Evolutionary conservation across 2,113 vertebrate species (phyloP).

Genomic region (Meles meles): DNA sequence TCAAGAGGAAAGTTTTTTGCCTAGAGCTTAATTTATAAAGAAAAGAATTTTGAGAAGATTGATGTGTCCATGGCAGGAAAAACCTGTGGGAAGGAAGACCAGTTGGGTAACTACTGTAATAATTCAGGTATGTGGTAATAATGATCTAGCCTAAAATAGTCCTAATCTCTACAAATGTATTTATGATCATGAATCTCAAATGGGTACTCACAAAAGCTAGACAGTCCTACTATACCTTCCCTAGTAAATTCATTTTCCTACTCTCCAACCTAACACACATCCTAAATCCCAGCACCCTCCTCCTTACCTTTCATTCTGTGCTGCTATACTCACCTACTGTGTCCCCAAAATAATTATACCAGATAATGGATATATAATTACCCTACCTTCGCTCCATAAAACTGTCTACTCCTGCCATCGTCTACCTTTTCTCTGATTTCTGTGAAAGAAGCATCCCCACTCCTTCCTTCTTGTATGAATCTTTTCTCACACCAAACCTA

Average conservation of each 20-base stretch:
- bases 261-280: neutral
- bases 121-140: neutral
- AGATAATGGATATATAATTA: neutral
- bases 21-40: neutral
- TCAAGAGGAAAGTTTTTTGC: neutral
- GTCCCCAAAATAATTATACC: neutral
- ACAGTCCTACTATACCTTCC: neutral
- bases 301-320: neutral
- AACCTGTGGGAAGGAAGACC: neutral
- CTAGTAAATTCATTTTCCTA: neutral
- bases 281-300: neutral
- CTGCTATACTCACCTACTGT: neutral
- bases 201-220: slow-evolving; percentile 9
- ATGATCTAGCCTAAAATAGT: neutral
- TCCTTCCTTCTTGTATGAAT: neutral
- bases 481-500: neutral
- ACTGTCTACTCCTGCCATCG: rapidly evolving
- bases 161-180: neutral
- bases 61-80: neutral
- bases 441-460: rapidly evolving
- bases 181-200: slow-evolving; percentile 52
- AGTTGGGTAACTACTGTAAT: neutral
- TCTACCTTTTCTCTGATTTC: neutral
- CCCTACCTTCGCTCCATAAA: neutral
- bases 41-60: neutral